Evolutionary conservation across 2,888 invertebrate genomes (phyloP), one percentile per base, ranked within the genome.

Genomic region (Ashinkailepas kermadecensis): DNA sequence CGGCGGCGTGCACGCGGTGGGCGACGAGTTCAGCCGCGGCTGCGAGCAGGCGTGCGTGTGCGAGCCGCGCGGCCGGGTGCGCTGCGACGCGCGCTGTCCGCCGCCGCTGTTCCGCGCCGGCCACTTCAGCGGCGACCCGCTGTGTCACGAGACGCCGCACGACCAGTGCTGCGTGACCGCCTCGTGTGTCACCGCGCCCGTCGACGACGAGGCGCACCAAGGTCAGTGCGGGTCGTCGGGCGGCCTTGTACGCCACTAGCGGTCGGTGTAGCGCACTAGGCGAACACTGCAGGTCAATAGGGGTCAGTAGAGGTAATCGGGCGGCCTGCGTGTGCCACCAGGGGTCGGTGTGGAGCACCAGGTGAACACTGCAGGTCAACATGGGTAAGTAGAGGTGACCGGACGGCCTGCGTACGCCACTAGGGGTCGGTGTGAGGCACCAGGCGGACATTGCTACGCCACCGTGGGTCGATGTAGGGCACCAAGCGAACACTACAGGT

Each of bases 151-250:
- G 80, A 81, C 83, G 25, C 81, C 82, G 18, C 80, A 81, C 25
- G 85, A 85, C 81, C 83, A 84, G 23, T 85, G 85, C 59, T 85
- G 85, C 62, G 85, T 85, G 25, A 81, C 82, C 18, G 84, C 84
- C 15, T 83, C 81, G 15, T 85, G 85, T 81, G 83, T 82, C 62
- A 80, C 74, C 21, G 54, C 74, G 21, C 54, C 56, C 10, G 18
- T 21, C 7, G 74, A 74, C 9, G 74, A 74, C 21, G 56, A 74
- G 54, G 54, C 18, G 18, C 21, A 21, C 13, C 74, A 74, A 15
- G 74, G 74, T 74, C 39, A 70, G 70, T 70, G 13, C 39, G 39
- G 39, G 39, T 39, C n/a, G n/a, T n/a, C n/a, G 64, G 64, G 8
- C 18, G 18, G 21, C 8, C 64, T 18, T 13, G 18, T 64, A 21